Evolutionary conservation across 2,797 vertebrate species (phyloP), one percentile per base, ranked within the genome.

Genomic region (Enteromius mattozi): DNA sequence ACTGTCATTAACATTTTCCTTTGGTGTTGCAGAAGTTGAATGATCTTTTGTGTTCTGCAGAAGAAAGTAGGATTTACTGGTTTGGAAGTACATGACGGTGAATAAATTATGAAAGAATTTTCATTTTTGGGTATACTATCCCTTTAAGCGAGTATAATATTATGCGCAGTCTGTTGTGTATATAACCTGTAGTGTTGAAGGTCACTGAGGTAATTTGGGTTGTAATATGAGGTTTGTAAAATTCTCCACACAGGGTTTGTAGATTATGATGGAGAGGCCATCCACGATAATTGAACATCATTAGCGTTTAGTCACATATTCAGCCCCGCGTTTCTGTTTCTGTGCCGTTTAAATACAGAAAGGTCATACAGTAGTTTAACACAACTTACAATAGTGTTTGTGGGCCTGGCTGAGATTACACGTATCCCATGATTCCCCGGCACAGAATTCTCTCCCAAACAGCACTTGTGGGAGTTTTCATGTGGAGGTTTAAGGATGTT

Each of bases 401-500:
- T 59, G 35, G 47, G 33, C 70, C 79, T 56, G 66, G 33, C 49
- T 59, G 49, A 19, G 47, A 40, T 81, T 5, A 33, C 42, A 54
- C 9, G 0, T 21, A 76, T 75, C 27, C 70, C 56, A 51, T 74
- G 81, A 76, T 61, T 72, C 69, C 24, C 21, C n/a, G 2, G 66
- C 10, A 30, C 16, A 8, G 33, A 30, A 35, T 24, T 63, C 40
- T 61, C 61, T 63, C 12, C 42, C 7, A 13, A 42, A 30, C 24
- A 76, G 65, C 27, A 3, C 68, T 70, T 68, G 45, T 61, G 59
- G 35, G 21, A 59, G 72, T 77, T 72, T 81, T 45, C 76, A 24
- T 74, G 56, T 81, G 81, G 27, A 75, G 63, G 71, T 78, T 74
- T 75, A 63, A 78, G 81, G 42, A 61, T 35, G 61, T 84, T 86